Base-by-base conservation (phyloP, 2,113 vertebrate species). In the Propithecus coquereli region DNA sequence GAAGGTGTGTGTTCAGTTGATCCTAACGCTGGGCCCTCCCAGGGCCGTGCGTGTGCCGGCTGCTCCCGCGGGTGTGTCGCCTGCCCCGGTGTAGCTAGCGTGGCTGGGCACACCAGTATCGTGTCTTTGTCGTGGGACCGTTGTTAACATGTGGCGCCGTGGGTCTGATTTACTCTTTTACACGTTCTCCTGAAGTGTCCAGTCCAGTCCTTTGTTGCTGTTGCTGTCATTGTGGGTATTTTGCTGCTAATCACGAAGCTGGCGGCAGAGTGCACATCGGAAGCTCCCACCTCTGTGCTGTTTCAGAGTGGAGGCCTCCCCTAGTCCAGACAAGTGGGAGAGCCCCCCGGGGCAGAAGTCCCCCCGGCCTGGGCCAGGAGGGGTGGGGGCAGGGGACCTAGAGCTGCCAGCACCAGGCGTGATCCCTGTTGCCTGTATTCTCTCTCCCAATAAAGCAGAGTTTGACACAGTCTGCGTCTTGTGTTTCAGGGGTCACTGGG, bases 361-460 rank as follows among this genome's bases (percentile, higher is more conserved):
- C 87, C 71, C 80, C 50, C 25, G 59, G 87, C 85, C 40, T 88
- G 63, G 94, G n/a, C 87, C 85, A 20, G 43, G 76, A 81, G 77
- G 68, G 83, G 30, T 27, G 71, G 79, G 81, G 25, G 7, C 82
- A 54, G 59, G 89, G 88, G 82, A 68, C 91, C 79, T 54, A 65
- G 59, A 92, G 70, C 96, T 95, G 54, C 90, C 94, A 98, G 96
- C 96, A 97, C 90, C 93, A 50, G 96, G 45, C 95, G 59, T 81
- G 66, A 88, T 95, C 97, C 97, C 96, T 98, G 93, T 97, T 97
- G 98, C 98, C 97, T 97, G 87, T 97, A 97, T 98, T 97, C 97
- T 98, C 96, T 97, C 95, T 98, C 98, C 97, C 97, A 99, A 98
- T 99, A 99, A 98, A 99, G 95, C 96, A 96, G 97, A 98, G 97